phyloP scores from a whole-genome alignment of 2,888 invertebrate species.

The Venusia cambrica region DNA sequence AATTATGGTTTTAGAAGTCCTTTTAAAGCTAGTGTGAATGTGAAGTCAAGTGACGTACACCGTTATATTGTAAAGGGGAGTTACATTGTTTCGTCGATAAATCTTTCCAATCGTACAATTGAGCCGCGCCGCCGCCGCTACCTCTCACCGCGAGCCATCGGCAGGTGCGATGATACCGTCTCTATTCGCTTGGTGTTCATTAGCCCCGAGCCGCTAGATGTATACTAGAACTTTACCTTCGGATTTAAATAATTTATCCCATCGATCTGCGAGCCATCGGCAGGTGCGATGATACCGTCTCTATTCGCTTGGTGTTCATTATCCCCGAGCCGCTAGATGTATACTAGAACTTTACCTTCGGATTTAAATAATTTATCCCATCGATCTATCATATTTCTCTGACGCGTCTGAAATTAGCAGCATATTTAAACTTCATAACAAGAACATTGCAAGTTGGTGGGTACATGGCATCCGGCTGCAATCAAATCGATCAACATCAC shows the following conservation, averaged over 20 bases:
- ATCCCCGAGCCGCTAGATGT: slow-evolving; percentile 61
- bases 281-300: slow-evolving; percentile 57
- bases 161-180: slow-evolving; percentile 58
- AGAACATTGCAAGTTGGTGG: too few relatives aligned
- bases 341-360: slow-evolving; percentile 53
- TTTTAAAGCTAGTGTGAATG: slow-evolving; percentile 12
- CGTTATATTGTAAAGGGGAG: slow-evolving; percentile 1
- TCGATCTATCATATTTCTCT: slow-evolving; percentile 49
- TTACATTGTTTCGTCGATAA: slow-evolving; percentile 24
- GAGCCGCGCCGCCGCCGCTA: slow-evolving; percentile 40
- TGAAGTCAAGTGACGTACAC: slow-evolving; percentile 1
- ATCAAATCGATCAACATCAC: slow-evolving; percentile 26
- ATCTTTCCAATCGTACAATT: slow-evolving; percentile 24
- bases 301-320: slow-evolving; percentile 56
- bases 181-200: slow-evolving; percentile 55
- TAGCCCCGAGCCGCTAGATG: slow-evolving; percentile 61
- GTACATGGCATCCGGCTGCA: too few relatives aligned
- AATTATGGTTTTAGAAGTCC: slow-evolving; percentile 10
- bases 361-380: slow-evolving; percentile 44
- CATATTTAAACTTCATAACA: too few relatives aligned
- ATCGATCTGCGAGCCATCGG: slow-evolving; percentile 44
- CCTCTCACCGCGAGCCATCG: slow-evolving; percentile 32
- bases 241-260: slow-evolving; percentile 44
- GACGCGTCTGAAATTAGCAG: too few relatives aligned
- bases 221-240: slow-evolving; percentile 56